Evolutionary conservation across 2,797 vertebrate genomes (phyloP), one percentile per base, ranked within the genome.

Genomic region (Sebastes itinus): DNA sequence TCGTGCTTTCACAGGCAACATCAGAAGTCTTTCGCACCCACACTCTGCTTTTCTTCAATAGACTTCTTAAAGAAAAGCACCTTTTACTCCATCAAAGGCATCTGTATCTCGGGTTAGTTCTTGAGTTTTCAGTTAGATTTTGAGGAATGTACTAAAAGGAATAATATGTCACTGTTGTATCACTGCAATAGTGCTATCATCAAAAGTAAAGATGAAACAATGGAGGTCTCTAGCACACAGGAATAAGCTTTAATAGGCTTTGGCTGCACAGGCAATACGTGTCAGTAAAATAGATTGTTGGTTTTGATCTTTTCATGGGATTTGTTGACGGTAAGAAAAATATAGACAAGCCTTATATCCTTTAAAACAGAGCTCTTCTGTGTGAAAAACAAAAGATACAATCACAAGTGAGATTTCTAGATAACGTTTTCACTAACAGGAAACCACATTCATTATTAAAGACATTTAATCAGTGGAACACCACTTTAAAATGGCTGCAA

Each of bases 1-100:
- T 83, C 58, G 3, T 32, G 70, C 70, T 49, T 72, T 72, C 35
- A 61, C 13, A 4, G 35, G 33, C 68, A 56, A 10, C 18, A 56
- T 25, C 22, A 59, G 55, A 71, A 28, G 13, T 11, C 35, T 32
- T 49, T 28, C 27, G 72, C 89, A 80, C 87, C 89, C 79, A 85
- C 89, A 55, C 80, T 22, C 61, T 33, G 58, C 33, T 77, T 85
- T 87, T 64, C 54, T 74, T 58, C 58, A 55, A 58, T 62, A 69
- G 23, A 42, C 46, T 16, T 63, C 60, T 73, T 58, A 10, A 68
- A 85, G 71, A 81, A 82, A 88, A 79, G 13, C 74, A 81, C 54
- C 56, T 77, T 81, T 79, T 66, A 70, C 16, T 70, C 55, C 13
- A 54, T 78, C 65, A 82, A 79, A 75, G 22, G 4, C 28, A n/a